These are phyloP conservation scores for Callipepla squamata DNA, from an alignment of 2,113 vertebrate species.

Conservation along the genomic window DNA sequence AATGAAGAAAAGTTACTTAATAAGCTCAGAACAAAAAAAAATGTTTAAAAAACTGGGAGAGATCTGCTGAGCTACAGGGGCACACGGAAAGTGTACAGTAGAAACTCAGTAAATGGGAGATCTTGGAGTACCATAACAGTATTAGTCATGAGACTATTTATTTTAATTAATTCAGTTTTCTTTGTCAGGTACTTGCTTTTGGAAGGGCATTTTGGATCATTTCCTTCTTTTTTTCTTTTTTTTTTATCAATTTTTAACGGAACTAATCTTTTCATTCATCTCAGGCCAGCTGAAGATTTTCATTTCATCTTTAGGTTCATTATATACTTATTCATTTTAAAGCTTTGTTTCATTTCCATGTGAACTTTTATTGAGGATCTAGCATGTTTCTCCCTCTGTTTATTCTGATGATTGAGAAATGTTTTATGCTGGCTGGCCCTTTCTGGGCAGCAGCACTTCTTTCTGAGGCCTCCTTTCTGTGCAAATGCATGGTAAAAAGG, in stretches of 20 bases:
- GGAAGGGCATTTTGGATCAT: neutral
- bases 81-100: neutral
- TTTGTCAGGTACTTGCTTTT: neutral
- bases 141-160: neutral
- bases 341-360: neutral
- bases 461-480: neutral
- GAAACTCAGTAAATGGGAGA: slow-evolving; percentile 8
- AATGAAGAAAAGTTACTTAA: neutral
- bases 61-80: neutral
- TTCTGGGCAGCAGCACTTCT: neutral
- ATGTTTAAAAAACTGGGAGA: neutral
- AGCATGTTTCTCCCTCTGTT: neutral
- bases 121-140: neutral
- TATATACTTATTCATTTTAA: neutral
- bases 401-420: neutral
- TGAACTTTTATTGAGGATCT: neutral
- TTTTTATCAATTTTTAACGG: neutral
- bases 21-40: neutral
- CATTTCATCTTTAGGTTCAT: neutral
- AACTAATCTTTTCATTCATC: neutral
- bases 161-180: neutral
- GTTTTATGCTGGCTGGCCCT: neutral
- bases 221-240: neutral
- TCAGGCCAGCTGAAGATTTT: neutral
- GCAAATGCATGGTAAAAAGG: neutral